Evolutionary conservation across 2,797 vertebrate genomes (phyloP).

Genomic region (Buphagus erythrorhynchus): DNA sequence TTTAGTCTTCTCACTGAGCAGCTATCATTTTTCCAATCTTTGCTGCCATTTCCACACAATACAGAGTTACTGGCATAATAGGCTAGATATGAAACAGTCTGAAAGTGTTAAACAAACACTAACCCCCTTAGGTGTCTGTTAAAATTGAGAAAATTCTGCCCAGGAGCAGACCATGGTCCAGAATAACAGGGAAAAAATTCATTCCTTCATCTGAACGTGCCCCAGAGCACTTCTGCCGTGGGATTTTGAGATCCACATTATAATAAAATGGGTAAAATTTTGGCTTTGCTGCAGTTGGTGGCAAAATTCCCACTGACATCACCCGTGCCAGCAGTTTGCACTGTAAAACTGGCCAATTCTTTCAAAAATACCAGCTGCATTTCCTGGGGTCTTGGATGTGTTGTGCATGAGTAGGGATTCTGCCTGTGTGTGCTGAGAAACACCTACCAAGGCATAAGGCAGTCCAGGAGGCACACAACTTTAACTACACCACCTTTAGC

Average conservation of each 20-base stretch:
- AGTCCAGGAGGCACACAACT: background rate
- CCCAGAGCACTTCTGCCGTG: constrained; percentile 43
- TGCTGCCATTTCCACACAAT: background rate
- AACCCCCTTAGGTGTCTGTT: constrained; percentile 20
- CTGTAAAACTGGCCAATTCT: constrained; percentile 44
- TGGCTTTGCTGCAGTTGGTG: constrained; percentile 47
- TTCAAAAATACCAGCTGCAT: constrained; percentile 61
- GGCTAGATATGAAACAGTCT: constrained; percentile 24
- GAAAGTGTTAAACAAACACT: constrained; percentile 56
- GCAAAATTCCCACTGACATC: constrained; percentile 60
- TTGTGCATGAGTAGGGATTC: background rate
- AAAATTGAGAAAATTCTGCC: constrained; percentile 28
- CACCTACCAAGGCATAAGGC: background rate
- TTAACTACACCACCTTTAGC: background rate
- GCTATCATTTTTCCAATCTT: background rate
- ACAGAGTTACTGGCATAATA: background rate
- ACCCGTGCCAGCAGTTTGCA: constrained; percentile 57
- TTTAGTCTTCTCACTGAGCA: background rate
- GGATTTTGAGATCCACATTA: constrained; percentile 35
- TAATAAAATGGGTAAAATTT: constrained; percentile 54
- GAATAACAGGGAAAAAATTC: constrained; percentile 21
- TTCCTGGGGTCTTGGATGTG: constrained; percentile 52
- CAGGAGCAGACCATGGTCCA: background rate
- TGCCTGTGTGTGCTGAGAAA: background rate
- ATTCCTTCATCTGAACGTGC: background rate